A percentile compares a stretch with the other conserved stretches of the same genome.
These are phyloP conservation scores for Calephelis nemesis DNA, from an alignment of 1,140 invertebrate genomes.

Conservation along the genomic window DNA sequence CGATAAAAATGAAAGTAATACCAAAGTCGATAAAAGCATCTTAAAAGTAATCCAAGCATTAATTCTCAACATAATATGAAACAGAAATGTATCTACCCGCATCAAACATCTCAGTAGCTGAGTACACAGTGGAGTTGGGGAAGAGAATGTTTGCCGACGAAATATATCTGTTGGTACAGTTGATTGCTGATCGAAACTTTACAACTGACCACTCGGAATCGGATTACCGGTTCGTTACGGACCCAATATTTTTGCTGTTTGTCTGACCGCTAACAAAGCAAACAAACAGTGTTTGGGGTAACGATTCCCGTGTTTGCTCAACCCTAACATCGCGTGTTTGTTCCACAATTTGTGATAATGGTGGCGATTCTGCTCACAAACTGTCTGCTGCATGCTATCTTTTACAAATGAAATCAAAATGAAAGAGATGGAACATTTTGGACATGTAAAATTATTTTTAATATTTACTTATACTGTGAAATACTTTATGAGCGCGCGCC, in stretches of 20 bases:
- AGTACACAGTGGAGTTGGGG: conserved; percentile 5
- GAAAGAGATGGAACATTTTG: too few relatives aligned
- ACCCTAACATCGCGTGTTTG: conserved; percentile 38
- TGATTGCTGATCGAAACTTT: conserved; percentile 76
- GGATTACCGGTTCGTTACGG: conserved; percentile 73
- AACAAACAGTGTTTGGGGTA: conserved; percentile 45
- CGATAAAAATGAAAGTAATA: too few relatives aligned
- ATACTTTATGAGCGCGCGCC: too few relatives aligned
- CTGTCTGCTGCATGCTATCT: too few relatives aligned
- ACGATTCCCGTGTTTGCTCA: conserved; percentile 34
- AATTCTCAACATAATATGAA: not conserved
- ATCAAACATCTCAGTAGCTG: conserved; percentile 15
- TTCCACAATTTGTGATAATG: conserved; percentile 31
- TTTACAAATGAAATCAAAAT: too few relatives aligned
- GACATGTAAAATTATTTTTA: too few relatives aligned
- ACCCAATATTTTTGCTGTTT: conserved; percentile 67
- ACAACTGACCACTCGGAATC: conserved; percentile 72
- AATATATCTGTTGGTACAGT: conserved; percentile 71
- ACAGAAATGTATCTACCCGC: conserved; percentile 12
- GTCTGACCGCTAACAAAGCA: conserved; percentile 65
- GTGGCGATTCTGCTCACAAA: too few relatives aligned
- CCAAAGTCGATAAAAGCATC: too few relatives aligned
- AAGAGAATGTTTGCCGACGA: conserved; percentile 57
- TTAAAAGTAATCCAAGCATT: too few relatives aligned
- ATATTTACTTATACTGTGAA: too few relatives aligned